These are phyloP conservation scores for Thumatha senex DNA, from an alignment of 2,888 invertebrate species.

Conservation along the genomic window DNA sequence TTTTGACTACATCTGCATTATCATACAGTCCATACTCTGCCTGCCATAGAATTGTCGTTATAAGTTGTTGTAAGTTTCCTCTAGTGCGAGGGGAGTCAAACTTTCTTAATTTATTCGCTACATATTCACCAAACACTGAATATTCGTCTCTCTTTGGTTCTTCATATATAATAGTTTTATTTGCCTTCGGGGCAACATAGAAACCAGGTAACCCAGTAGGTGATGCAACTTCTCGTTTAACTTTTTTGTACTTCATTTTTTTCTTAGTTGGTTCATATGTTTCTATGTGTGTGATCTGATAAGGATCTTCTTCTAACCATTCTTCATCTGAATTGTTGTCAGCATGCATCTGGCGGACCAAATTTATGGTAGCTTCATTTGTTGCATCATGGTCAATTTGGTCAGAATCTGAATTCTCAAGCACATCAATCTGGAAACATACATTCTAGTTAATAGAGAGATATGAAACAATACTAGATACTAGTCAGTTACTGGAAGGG, in stretches of 20 bases:
- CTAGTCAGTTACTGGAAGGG: neutral
- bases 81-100: slow-evolving; percentile 58
- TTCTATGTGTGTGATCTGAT: slow-evolving; percentile 54
- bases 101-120: slow-evolving; percentile 72
- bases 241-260: slow-evolving; percentile 56
- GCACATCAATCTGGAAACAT: slow-evolving; percentile 57
- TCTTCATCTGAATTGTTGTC: slow-evolving; percentile 63
- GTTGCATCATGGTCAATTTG: slow-evolving; percentile 42
- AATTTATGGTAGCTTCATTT: slow-evolving; percentile 52
- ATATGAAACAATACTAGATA: neutral
- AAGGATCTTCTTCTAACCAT: slow-evolving; percentile 73
- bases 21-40: slow-evolving; percentile 74
- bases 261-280: slow-evolving; percentile 57
- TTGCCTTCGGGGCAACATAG: slow-evolving; percentile 42
- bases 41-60: slow-evolving; percentile 75
- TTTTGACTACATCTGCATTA: slow-evolving; percentile 65
- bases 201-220: slow-evolving; percentile 49
- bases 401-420: slow-evolving; percentile 52
- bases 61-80: slow-evolving; percentile 72
- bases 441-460: neutral
- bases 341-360: slow-evolving; percentile 65
- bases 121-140: slow-evolving; percentile 71
- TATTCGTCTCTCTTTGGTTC: slow-evolving; percentile 60
- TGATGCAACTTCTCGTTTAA: slow-evolving; percentile 65
- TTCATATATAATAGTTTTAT: slow-evolving; percentile 44